These are phyloP conservation scores for Dryobates pubescens DNA, from an alignment of 2,797 vertebrate genomes.

Conservation along the genomic window DNA sequence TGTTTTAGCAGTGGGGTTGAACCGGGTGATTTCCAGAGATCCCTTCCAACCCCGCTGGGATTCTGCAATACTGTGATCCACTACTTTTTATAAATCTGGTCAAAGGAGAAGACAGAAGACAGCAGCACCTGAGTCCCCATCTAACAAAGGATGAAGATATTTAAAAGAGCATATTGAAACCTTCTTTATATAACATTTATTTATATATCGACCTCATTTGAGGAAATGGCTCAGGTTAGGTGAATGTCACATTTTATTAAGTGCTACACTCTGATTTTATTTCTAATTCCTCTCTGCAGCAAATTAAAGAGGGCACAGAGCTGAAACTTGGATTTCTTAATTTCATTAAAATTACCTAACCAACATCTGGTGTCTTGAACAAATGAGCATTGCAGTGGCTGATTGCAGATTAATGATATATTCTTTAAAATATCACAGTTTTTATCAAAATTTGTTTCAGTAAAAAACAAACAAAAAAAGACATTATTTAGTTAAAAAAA, in stretches of 20 bases:
- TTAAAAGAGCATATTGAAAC: not conserved
- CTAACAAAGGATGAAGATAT: not conserved
- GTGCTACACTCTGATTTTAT: constrained; percentile 47
- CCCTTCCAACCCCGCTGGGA: no score
- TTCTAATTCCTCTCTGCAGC: constrained; percentile 54
- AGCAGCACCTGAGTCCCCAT: not conserved
- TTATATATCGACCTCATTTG: constrained; percentile 10
- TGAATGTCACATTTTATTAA: constrained; percentile 69
- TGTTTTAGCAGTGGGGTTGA: no score
- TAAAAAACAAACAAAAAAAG: not conserved
- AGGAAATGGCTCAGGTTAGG: constrained; percentile 48
- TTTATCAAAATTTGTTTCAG: constrained; percentile 1
- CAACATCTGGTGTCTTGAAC: constrained; percentile 69
- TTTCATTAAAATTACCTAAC: constrained; percentile 71
- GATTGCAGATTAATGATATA: constrained; percentile 60
- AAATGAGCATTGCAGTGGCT: constrained; percentile 62
- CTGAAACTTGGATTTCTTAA: constrained; percentile 74
- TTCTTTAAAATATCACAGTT: constrained; percentile 43
- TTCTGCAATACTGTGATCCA: not conserved
- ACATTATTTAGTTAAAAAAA: not conserved
- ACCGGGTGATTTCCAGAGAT: no score
- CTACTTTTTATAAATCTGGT: not conserved
- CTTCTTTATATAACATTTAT: constrained; percentile 19
- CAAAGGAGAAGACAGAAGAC: not conserved
- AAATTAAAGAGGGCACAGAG: constrained; percentile 68